These are phyloP conservation scores for Euwallacea fornicatus DNA, from an alignment of 1,140 invertebrate species.

Conservation along the genomic window DNA sequence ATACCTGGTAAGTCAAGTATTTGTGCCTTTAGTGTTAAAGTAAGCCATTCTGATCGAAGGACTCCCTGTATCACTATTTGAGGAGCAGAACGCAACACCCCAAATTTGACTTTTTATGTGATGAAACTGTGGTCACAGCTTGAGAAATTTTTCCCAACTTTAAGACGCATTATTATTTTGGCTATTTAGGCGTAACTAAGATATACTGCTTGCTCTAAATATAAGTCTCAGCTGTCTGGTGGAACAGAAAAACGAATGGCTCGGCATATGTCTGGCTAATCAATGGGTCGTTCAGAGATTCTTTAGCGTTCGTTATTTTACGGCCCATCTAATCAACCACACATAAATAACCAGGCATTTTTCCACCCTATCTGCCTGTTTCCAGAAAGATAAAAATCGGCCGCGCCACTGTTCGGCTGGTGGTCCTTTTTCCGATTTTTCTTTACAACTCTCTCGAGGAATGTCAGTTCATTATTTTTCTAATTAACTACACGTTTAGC, in stretches of 20 bases:
- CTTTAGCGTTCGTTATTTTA: conserved; percentile 30
- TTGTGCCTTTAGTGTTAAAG: too few relatives aligned
- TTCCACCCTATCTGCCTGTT: conserved; percentile 21
- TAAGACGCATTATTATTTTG: conserved; percentile 2
- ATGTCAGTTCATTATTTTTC: conserved; percentile 35
- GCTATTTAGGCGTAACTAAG: neutral
- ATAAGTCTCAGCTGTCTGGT: conserved; percentile 7
- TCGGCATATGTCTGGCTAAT: conserved; percentile 19
- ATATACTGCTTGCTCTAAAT: conserved; percentile 1
- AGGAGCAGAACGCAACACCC: too few relatives aligned
- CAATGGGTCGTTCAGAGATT: conserved; percentile 23
- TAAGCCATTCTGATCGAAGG: too few relatives aligned
- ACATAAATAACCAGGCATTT: conserved; percentile 30
- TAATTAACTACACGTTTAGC: conserved; percentile 35
- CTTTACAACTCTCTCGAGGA: conserved; percentile 13
- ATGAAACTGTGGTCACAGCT: too few relatives aligned
- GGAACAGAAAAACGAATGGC: conserved; percentile 10
- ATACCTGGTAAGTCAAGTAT: too few relatives aligned
- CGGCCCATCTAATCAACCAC: conserved; percentile 18
- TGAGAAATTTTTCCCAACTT: neutral
- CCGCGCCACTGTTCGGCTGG: conserved; percentile 14
- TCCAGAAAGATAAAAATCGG: conserved; percentile 22
- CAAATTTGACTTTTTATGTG: too few relatives aligned
- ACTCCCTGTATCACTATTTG: too few relatives aligned
- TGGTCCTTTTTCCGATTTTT: conserved; percentile 31